phyloP scores from a whole-genome alignment of 2,888 invertebrate genomes.

The Mamestra brassicae region DNA sequence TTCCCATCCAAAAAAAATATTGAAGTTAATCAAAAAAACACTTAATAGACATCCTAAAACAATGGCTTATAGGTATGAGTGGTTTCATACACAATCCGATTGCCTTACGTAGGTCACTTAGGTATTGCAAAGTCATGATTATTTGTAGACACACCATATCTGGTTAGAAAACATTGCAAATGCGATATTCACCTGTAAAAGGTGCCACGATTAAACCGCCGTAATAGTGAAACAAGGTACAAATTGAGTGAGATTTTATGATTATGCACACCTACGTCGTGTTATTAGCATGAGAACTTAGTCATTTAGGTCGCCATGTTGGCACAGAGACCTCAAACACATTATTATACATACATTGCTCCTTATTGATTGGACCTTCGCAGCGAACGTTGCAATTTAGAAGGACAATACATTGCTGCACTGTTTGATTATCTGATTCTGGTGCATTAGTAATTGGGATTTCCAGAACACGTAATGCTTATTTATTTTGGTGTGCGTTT shows the following conservation, averaged over 20 bases:
- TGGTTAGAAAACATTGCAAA: constrained; percentile 26
- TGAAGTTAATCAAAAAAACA: background rate
- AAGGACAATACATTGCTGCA: constrained; percentile 32
- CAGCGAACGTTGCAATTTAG: constrained; percentile 39
- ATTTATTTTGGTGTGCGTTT: background rate
- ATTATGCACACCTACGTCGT: constrained; percentile 60
- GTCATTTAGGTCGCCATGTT: constrained; percentile 80
- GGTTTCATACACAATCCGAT: background rate
- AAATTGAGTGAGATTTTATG: constrained; percentile 56
- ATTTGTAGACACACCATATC: constrained; percentile 11
- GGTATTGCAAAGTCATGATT: background rate
- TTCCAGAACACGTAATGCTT: constrained; percentile 4
- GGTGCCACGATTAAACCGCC: constrained; percentile 21
- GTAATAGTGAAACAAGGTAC: constrained; percentile 41
- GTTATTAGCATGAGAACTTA: constrained; percentile 77
- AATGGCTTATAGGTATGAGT: background rate
- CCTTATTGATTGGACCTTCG: constrained; percentile 76
- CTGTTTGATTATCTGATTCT: constrained; percentile 10
- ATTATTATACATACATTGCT: constrained; percentile 67
- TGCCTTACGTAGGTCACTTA: background rate
- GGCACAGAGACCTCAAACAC: constrained; percentile 77
- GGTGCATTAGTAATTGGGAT: constrained; percentile 4
- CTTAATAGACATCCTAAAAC: background rate
- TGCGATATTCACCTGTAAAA: constrained; percentile 18
- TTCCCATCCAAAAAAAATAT: background rate